These are phyloP conservation scores for Branchinecta sandiegonensis DNA, from an alignment of 2,888 invertebrate genomes.

Conservation along the genomic window DNA sequence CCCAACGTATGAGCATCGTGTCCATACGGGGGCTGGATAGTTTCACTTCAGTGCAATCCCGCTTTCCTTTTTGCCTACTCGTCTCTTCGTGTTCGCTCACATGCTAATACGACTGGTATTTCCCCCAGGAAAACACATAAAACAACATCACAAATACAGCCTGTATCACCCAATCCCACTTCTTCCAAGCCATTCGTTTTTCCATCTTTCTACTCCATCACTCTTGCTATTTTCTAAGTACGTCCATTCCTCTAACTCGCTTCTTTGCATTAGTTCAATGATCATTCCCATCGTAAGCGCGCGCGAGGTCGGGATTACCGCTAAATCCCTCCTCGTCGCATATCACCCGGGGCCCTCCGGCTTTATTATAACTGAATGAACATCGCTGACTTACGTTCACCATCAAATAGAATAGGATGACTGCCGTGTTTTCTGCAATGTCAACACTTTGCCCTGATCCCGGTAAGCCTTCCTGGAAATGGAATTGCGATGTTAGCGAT, in stretches of 20 bases:
- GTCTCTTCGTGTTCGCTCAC: too few relatives aligned
- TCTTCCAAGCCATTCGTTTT: not conserved
- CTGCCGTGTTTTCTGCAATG: conserved; percentile 6
- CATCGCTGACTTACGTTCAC: conserved; percentile 13
- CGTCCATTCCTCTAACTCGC: too few relatives aligned
- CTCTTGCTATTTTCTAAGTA: not conserved
- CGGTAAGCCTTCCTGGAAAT: conserved; percentile 8
- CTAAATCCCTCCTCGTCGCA: not conserved
- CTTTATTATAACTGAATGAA: conserved; percentile 8
- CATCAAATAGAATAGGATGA: conserved; percentile 1
- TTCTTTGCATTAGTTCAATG: too few relatives aligned
- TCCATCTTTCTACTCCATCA: not conserved
- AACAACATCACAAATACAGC: too few relatives aligned
- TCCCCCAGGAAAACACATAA: too few relatives aligned
- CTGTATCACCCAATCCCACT: not conserved
- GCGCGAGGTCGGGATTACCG: not conserved
- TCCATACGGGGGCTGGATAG: too few relatives aligned
- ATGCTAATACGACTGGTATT: too few relatives aligned
- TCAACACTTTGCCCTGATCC: conserved; percentile 3
- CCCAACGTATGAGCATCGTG: too few relatives aligned
- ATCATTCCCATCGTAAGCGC: too few relatives aligned
- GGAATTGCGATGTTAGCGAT: not conserved
- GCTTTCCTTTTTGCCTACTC: too few relatives aligned
- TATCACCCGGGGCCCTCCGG: not conserved
- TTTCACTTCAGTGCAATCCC: too few relatives aligned